phyloP scores from a whole-genome alignment of 2,888 invertebrate species.

The Venusia cambrica region DNA sequence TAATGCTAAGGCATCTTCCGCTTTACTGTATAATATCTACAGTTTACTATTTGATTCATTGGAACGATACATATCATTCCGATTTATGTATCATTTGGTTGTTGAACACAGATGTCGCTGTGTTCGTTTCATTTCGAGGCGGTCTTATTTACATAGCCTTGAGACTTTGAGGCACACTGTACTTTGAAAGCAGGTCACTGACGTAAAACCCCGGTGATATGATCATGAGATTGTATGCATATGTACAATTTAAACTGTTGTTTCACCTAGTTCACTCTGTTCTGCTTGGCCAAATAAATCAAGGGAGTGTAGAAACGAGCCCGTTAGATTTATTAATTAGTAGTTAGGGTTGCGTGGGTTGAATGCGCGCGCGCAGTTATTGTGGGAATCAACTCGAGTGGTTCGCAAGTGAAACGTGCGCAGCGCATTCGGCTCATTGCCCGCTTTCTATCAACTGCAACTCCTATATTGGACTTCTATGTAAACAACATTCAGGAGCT shows the following conservation, averaged over 20 bases:
- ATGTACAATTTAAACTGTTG: not conserved
- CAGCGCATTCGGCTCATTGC: constrained; percentile 36
- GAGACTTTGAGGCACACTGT: no score
- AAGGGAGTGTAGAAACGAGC: constrained; percentile 55
- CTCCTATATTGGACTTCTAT: constrained; percentile 17
- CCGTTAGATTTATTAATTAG: constrained; percentile 67
- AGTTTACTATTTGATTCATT: not conserved
- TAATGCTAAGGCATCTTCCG: constrained; percentile 51
- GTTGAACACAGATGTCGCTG: no score
- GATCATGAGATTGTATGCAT: no score
- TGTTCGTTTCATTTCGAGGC: no score
- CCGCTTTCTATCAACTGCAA: constrained; percentile 42
- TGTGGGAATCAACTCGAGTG: constrained; percentile 54
- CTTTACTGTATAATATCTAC: constrained; percentile 19
- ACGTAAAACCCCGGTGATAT: no score
- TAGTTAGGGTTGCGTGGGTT: constrained; percentile 59
- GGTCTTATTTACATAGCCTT: no score
- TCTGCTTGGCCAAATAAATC: constrained; percentile 51
- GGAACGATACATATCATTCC: no score
- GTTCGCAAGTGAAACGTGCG: constrained; percentile 45
- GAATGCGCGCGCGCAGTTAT: constrained; percentile 54
- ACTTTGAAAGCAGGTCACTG: no score
- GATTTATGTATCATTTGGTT: no score
- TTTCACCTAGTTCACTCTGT: constrained; percentile 37
- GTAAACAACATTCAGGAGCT: not conserved